These are phyloP conservation scores for Bucco capensis DNA, from an alignment of 2,113 vertebrate genomes.

Conservation along the genomic window DNA sequence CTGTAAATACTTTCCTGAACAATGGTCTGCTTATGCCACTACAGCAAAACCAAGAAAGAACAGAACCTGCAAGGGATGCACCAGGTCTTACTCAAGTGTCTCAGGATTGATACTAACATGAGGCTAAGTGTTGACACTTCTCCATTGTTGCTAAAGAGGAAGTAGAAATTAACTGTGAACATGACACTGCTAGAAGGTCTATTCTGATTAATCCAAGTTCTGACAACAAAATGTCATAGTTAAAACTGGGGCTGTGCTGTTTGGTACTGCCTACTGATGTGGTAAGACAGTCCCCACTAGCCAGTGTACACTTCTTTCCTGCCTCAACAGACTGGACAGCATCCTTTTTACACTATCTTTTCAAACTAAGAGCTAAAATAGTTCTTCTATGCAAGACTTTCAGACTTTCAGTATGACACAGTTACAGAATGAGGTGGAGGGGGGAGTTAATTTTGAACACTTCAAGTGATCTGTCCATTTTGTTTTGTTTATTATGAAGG, in stretches of 20 bases:
- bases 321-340: neutral
- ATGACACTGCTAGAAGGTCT: neutral
- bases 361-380: neutral
- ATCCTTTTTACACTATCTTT: neutral
- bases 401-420: neutral
- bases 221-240: neutral
- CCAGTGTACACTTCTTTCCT: neutral
- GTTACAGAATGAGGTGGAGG: fast-evolving
- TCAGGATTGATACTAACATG: neutral
- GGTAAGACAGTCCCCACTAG: neutral
- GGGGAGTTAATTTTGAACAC: neutral
- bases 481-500: neutral
- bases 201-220: neutral
- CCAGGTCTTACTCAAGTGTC: neutral
- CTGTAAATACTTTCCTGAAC: neutral
- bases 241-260: neutral
- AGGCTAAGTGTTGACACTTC: neutral
- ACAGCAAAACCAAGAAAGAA: neutral
- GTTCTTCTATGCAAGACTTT: neutral
- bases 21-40: neutral
- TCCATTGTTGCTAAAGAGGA: neutral
- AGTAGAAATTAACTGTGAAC: neutral
- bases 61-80: neutral
- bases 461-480: neutral
- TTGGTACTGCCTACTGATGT: neutral